Percentiles rank a stretch among this genome's conserved stretches.
These are phyloP conservation scores for Megaustenia siamemsis DNA, from an alignment of 2,888 invertebrate species.

Conservation along the genomic window DNA sequence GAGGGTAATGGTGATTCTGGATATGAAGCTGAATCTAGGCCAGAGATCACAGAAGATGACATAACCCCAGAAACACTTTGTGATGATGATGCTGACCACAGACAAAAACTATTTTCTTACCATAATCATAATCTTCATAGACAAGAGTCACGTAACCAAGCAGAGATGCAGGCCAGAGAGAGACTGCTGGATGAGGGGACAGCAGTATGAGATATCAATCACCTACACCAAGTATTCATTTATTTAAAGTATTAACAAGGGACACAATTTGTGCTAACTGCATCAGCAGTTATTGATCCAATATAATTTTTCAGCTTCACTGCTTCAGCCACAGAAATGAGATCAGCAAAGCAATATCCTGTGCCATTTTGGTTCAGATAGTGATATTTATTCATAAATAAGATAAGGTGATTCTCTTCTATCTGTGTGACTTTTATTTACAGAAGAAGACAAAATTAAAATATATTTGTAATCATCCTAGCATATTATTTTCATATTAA, in stretches of 20 bases:
- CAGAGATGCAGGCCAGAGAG: constrained; percentile 38
- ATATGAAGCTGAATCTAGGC: constrained; percentile 73
- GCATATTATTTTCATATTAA: no score
- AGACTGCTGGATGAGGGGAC: constrained; percentile 46
- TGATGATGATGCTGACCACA: constrained; percentile 53
- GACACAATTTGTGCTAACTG: not conserved
- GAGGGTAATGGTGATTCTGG: constrained; percentile 73
- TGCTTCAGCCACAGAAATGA: not conserved
- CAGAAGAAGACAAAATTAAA: no score
- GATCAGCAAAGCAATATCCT: not conserved
- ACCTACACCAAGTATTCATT: not conserved
- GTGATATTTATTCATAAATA: no score
- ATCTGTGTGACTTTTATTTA: no score
- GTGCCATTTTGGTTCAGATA: no score
- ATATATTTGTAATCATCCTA: no score
- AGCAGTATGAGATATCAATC: constrained; percentile 20
- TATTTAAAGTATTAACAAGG: not conserved
- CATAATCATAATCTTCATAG: constrained; percentile 28
- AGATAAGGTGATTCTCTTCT: no score
- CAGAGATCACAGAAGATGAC: constrained; percentile 62
- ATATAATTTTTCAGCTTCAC: not conserved
- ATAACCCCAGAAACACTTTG: constrained; percentile 58
- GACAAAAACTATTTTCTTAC: constrained; percentile 42
- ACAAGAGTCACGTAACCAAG: constrained; percentile 29
- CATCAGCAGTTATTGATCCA: not conserved